A percentile compares a stretch with the other conserved stretches of the same genome.
Conservation (phyloP, 2,888 invertebrate species). For the Slavum lentiscoides region DNA sequence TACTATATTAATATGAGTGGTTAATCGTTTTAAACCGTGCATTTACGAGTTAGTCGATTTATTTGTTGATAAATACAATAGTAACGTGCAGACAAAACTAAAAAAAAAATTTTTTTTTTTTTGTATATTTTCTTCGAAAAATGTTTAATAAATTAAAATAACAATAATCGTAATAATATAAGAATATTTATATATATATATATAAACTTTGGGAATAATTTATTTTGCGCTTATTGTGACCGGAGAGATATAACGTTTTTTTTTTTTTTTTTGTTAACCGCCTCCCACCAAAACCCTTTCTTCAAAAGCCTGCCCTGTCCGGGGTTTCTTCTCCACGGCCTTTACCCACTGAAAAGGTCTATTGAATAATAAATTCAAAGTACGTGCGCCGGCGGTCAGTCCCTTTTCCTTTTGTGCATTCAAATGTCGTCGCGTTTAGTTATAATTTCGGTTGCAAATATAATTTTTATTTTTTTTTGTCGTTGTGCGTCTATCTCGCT, state of each 20-base stretch:
- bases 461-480: constrained; percentile 36
- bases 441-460: constrained; percentile 50
- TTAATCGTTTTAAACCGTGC: not conserved
- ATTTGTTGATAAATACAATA: constrained; percentile 8
- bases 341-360: constrained; percentile 46
- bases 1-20: not conserved
- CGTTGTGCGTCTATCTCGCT: constrained; percentile 24
- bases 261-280: constrained; percentile 12
- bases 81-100: not conserved
- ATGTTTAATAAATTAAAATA: constrained; percentile 30
- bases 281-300: constrained; percentile 28
- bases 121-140: not conserved
- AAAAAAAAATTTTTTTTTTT: constrained; percentile 3
- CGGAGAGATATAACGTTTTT: constrained; percentile 28
- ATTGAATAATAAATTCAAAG: constrained; percentile 52
- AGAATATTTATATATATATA: constrained; percentile 1
- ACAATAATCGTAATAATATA: constrained; percentile 24
- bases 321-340: constrained; percentile 16
- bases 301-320: constrained; percentile 13
- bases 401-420: constrained; percentile 53
- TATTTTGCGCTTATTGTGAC: constrained; percentile 39
- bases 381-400: constrained; percentile 52
- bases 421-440: constrained; percentile 53
- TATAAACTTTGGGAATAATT: constrained; percentile 30
- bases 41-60: not conserved